Base-by-base conservation (phyloP, 2,888 invertebrate genomes). In the Stramonita haemastoma region DNA sequence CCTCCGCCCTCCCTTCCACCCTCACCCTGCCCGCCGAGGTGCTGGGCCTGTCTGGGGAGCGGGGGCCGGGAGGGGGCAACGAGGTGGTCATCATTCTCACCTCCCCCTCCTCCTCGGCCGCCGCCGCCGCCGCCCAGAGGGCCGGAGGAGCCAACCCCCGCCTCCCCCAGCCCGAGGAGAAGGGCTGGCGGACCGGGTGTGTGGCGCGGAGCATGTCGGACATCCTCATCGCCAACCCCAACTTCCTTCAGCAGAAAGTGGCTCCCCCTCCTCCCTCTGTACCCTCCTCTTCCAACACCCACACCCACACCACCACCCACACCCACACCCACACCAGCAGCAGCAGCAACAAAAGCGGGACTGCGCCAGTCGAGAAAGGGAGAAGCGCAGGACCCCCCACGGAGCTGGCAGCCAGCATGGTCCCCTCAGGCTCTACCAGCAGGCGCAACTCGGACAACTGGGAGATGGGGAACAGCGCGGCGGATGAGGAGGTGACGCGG, bases 1-100 rank as follows among this genome's bases (percentile, higher is more conserved):
- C 70, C 85, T 86, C 81, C 36, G 36, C 79, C 88, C 81, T 88
- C 66, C 88, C 81, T 60, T 84, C 57, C 77, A 81, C 36, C 66
- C 79, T 87, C 57, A 86, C 70, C n/a, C 89, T 91, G 36, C 90
- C 89, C 13, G 89, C 90, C 26, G 91, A 93, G n/a, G 90, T 93
- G 19, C 91, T 93, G 15, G 87, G 89, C 0, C 86, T 92, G 11
- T 91, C 91, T 56, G 83, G 88, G 15, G 85, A 85, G 46, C 70
- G 83, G 29, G 73, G 70, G 15, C 56, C 70, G 1, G 46, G 83
- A 11, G 60, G 87, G 15, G 81, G 66, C 15, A 89, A 81, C 34
- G 88, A 89, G 6, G 88, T 89, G 4, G 88, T 89, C 46, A 89
- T 89, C 36, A 70, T 89, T 46, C 60, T 89, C 70, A 85, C 88